Evolutionary conservation across 2,888 invertebrate species (phyloP).

Genomic region (Pterobdella sp.): DNA sequence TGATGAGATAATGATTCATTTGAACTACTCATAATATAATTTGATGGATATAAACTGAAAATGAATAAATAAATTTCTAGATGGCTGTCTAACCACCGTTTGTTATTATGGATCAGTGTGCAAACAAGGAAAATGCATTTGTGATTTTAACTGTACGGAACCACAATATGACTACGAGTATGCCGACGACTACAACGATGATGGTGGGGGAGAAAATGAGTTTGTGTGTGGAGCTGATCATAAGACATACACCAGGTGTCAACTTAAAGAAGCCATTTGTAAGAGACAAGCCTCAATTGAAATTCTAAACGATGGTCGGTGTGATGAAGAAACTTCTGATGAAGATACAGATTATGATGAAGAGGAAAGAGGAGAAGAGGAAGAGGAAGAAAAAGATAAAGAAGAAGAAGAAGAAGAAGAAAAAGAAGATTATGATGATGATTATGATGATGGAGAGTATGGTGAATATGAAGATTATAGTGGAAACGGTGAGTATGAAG

Average conservation of each 20-base stretch:
- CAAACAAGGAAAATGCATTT: constrained; percentile 18
- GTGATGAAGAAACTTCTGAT: background rate
- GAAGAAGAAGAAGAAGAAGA: background rate
- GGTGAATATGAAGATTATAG: background rate
- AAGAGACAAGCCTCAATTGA: constrained; percentile 10
- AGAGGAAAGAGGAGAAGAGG: background rate
- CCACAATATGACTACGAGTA: background rate
- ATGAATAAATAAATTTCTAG: constrained; percentile 6
- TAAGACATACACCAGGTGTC: constrained; percentile 13
- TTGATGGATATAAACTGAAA: background rate
- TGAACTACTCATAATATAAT: too few relatives aligned
- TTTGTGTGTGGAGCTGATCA: constrained; percentile 1
- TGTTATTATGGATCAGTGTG: constrained; percentile 26
- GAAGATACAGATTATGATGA: background rate
- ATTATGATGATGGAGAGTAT: background rate
- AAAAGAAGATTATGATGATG: background rate
- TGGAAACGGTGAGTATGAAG: background rate
- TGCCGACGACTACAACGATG: background rate
- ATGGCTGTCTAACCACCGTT: background rate
- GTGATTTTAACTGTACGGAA: constrained; percentile 12
- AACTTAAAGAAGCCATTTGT: constrained; percentile 7
- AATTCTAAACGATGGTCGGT: constrained; percentile 6
- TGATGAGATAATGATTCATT: too few relatives aligned
- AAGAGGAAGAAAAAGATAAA: background rate
- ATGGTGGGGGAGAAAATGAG: background rate